Base-by-base conservation (phyloP, 2,888 invertebrate genomes). In the Chironomus tentans region DNA sequence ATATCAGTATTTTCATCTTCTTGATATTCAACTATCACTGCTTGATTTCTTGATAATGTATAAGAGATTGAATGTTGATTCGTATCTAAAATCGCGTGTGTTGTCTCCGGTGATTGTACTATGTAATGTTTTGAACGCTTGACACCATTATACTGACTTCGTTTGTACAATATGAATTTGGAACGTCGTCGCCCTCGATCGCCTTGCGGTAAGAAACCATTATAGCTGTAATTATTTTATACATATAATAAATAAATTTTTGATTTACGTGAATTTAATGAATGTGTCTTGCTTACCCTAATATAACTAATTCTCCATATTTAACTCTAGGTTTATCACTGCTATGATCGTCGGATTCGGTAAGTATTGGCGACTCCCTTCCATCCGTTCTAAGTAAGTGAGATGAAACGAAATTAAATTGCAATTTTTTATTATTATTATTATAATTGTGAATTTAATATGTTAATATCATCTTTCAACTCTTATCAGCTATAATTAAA, bases 11-110 rank as follows among this genome's bases (percentile, higher is more conserved):
- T 93, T 77, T 92, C 90, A 85, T 99, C 98, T 82, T 91, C 92
- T 80, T 93, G 93, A 85, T 99, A 99, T 86, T 99, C 98, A 76
- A 99, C 98, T 82, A 99, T 96, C 81, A 99, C 96, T 76, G 97
- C 97, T 86, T 98, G 97, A 83, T 93, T 96, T 83, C 97, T 89
- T 80, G 94, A 95, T 81, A 98, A 88, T 78, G 98, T 98, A 85
- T 97, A 98, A 56, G 97, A 97, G 84, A 98, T 97, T 80, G 95
- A 95, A 86, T 98, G 97, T 84, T 96, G 95, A 82, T 90, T 92
- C 79, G 92, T 91, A 85, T 98, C 95, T 82, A 96, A 89, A 82
- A 98, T 95, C 78, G 97, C 96, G 88, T 97, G 92, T 81, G 95
- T 94, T 82, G 93, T 93, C 85, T 96, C 95, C 76, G 97, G 97